Evolutionary conservation across 2,113 vertebrate species (phyloP).

Genomic region (Dasyornis broadbenti): DNA sequence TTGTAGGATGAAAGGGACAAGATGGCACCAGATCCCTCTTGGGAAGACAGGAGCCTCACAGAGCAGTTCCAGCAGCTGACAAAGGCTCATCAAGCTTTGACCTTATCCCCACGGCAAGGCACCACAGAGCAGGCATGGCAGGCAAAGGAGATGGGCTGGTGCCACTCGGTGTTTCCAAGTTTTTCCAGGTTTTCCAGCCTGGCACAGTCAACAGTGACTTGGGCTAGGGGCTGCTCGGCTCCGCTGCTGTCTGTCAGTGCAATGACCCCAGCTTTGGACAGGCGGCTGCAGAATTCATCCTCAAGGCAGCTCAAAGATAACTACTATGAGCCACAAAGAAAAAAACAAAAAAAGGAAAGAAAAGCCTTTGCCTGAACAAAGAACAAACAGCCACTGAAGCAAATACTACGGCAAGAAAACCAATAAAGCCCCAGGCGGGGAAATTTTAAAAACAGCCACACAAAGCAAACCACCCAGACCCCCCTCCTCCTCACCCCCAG

Average conservation of each 20-base stretch:
- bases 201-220: accelerated
- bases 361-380: neutral
- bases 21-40: neutral
- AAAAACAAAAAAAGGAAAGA: neutral
- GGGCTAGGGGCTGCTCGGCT: neutral
- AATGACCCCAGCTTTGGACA: neutral
- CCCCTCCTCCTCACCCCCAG: no score
- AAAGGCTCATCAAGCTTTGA: neutral
- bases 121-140: neutral
- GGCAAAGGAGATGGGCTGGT: neutral
- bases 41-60: neutral
- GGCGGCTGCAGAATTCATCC: neutral
- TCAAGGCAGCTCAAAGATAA: neutral
- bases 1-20: neutral
- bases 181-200: no score
- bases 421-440: neutral
- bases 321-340: neutral
- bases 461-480: neutral
- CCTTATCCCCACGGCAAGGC: neutral
- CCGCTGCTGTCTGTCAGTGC: no score
- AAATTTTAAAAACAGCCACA: neutral
- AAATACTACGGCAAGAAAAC: neutral
- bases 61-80: neutral
- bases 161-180: neutral
- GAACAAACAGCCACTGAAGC: neutral